phyloP scores from a whole-genome alignment of 2,797 vertebrate genomes.

The Harpagifer antarcticus region DNA sequence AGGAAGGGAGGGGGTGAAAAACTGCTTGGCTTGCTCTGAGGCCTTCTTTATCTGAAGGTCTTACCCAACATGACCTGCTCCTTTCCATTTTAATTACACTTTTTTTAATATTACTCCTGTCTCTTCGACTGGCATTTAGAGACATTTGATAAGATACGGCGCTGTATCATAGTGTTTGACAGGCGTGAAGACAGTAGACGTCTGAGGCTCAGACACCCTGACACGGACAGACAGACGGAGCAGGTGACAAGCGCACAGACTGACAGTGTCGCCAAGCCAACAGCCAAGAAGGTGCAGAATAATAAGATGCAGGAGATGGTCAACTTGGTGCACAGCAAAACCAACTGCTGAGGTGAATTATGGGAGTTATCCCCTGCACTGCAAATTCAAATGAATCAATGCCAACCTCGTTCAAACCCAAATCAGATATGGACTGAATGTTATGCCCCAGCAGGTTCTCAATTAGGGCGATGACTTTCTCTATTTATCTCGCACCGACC shows the following conservation, averaged over 20 bases:
- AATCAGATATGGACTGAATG: conserved; percentile 55
- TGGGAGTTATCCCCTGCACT: conserved; percentile 56
- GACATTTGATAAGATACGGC: conserved; percentile 62
- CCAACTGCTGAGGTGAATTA: conserved; percentile 58
- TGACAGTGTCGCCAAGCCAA: conserved; percentile 42
- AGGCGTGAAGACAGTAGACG: conserved; percentile 47
- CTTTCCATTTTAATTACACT: conserved; percentile 75
- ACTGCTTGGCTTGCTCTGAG: conserved; percentile 61
- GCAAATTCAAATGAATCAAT: conserved; percentile 70
- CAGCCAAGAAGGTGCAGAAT: conserved; percentile 33
- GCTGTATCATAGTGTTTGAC: conserved; percentile 48
- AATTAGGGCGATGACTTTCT: conserved; percentile 35
- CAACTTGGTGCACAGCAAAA: conserved; percentile 50
- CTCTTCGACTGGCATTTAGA: conserved; percentile 65
- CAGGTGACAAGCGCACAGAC: conserved; percentile 41
- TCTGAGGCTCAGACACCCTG: conserved; percentile 53
- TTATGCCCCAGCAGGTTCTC: conserved; percentile 49
- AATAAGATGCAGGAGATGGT: conserved; percentile 41
- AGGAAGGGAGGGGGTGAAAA: conserved; percentile 1
- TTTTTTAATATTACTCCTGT: conserved; percentile 61
- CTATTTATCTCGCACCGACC: conserved; percentile 56
- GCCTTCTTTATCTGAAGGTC: conserved; percentile 64
- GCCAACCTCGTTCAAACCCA: conserved; percentile 61
- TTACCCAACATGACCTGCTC: conserved; percentile 69
- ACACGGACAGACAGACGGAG: conserved; percentile 27